Conservation (phyloP, 2,113 vertebrate genomes). For the Oreotragus oreotragus region DNA sequence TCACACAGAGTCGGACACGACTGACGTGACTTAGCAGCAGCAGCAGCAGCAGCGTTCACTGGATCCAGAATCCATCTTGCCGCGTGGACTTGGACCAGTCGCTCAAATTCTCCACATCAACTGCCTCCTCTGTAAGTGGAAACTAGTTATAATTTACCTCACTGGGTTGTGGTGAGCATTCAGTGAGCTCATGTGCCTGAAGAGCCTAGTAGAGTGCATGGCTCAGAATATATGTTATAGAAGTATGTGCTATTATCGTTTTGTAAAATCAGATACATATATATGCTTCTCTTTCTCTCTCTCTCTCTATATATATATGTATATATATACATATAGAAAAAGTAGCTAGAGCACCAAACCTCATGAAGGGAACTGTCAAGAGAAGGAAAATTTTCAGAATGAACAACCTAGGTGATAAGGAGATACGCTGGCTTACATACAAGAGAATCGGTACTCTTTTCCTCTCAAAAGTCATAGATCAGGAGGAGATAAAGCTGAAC, state of each 20-base stretch:
- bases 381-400: neutral
- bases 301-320: no score
- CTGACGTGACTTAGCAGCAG: no score
- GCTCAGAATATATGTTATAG: neutral
- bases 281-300: no score
- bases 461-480: neutral
- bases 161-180: neutral
- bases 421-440: neutral
- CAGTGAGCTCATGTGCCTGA: neutral
- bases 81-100: neutral
- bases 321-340: neutral
- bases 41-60: neutral
- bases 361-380: neutral
- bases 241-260: neutral
- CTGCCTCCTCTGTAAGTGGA: neutral
- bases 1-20: no score
- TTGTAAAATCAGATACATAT: neutral
- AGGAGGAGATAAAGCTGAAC: neutral
- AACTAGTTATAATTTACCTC: neutral
- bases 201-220: neutral
- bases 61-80: neutral
- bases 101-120: neutral
- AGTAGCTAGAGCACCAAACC: neutral
- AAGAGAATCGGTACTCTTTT: neutral
- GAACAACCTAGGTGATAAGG: neutral